A percentile compares a stretch with the other conserved stretches of the same genome.
phyloP scores from a whole-genome alignment of 2,797 vertebrate genomes.

The Liasis olivaceus region DNA sequence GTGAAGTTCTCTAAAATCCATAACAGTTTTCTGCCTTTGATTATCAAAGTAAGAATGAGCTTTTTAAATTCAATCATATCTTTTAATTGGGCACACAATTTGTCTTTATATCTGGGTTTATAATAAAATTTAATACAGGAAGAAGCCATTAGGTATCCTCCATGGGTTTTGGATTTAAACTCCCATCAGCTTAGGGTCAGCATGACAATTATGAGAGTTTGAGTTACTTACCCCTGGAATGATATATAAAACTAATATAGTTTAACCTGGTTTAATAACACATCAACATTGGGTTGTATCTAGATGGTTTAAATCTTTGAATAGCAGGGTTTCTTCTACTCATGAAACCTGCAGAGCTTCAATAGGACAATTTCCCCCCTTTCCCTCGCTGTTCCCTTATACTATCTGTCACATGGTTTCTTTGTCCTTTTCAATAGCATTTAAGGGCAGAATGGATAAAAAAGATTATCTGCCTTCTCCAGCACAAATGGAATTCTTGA shows the following conservation, averaged over 20 bases:
- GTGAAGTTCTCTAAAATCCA: not conserved
- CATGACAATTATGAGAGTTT: not conserved
- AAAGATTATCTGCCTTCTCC: not conserved
- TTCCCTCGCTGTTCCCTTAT: not conserved
- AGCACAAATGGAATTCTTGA: not conserved
- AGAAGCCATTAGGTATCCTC: not conserved
- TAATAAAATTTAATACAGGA: not conserved
- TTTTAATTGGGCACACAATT: not conserved
- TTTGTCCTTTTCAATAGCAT: not conserved
- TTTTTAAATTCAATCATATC: too few relatives aligned
- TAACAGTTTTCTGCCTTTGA: not conserved
- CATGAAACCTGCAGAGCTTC: not conserved
- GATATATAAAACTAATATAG: not conserved
- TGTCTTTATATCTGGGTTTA: not conserved
- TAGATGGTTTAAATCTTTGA: not conserved
- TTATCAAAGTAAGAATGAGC: too few relatives aligned
- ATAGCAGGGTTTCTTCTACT: not conserved
- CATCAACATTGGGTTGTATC: not conserved
- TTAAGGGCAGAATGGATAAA: not conserved
- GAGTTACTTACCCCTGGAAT: not conserved
- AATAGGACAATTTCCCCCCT: not conserved
- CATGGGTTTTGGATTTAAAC: not conserved
- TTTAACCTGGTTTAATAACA: not conserved
- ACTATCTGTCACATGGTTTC: not conserved
- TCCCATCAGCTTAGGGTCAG: not conserved